A percentile compares a stretch with the other conserved stretches of the same genome.
phyloP scores from a whole-genome alignment of 2,113 vertebrate species.

The Hylia prasina region DNA sequence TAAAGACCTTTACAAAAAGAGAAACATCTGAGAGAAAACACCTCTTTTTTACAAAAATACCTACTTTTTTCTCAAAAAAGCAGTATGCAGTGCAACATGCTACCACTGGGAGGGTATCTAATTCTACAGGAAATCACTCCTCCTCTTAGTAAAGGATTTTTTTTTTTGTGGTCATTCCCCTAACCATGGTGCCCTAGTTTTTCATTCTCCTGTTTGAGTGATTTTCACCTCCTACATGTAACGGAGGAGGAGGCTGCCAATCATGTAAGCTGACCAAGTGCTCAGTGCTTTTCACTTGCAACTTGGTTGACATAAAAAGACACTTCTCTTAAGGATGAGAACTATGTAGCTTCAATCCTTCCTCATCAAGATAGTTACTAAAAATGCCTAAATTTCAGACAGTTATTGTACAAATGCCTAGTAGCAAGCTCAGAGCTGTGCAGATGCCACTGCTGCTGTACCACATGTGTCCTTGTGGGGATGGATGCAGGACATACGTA shows the following conservation, averaged over 20 bases:
- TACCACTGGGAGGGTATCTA: slow-evolving; percentile 24
- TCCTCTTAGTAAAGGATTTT: neutral
- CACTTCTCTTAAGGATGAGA: neutral
- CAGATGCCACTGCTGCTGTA: neutral
- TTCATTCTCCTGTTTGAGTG: neutral
- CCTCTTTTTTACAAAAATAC: neutral
- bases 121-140: neutral
- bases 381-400: neutral
- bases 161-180: neutral
- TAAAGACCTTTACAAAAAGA: neutral
- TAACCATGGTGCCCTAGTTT: neutral
- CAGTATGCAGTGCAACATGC: neutral
- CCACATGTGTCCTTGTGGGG: neutral
- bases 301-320: neutral
- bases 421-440: neutral
- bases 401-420: neutral
- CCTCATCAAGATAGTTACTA: neutral
- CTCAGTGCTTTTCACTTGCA: neutral
- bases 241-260: neutral
- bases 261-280: neutral
- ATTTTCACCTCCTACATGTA: neutral
- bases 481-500: neutral
- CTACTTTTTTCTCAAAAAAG: neutral
- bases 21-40: neutral
- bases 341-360: neutral